A percentile compares a stretch with the other conserved stretches of the same genome.
Conservation (phyloP, 2,113 vertebrate genomes). For the Regulus satrapa region DNA sequence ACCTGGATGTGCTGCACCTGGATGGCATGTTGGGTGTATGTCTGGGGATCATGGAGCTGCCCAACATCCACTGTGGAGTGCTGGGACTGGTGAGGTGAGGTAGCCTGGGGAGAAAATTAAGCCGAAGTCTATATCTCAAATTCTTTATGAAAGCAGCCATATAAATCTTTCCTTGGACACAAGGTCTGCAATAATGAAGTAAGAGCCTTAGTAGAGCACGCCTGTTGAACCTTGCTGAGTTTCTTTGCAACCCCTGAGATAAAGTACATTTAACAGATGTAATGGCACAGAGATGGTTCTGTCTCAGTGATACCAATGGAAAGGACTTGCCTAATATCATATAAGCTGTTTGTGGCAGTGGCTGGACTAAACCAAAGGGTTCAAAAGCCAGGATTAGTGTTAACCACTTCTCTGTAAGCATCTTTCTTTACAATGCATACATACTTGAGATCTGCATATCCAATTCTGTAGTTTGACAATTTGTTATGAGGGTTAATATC, state of each 20-base stretch:
- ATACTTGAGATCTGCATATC: not conserved
- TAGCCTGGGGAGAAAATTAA: slow-evolving; percentile 72
- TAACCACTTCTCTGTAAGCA: not conserved
- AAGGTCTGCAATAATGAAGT: not conserved
- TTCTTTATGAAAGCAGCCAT: not conserved
- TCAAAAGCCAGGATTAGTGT: not conserved
- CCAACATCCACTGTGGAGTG: slow-evolving; percentile 92
- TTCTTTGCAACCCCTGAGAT: not conserved
- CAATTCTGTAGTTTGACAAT: not conserved
- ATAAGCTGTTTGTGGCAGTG: not conserved
- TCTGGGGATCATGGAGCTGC: slow-evolving; percentile 91
- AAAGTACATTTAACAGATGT: not conserved
- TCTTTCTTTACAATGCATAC: not conserved
- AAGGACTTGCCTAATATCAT: not conserved
- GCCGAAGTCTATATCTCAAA: not conserved
- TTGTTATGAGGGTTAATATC: too few relatives aligned
- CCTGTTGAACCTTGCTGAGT: not conserved
- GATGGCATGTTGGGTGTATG: slow-evolving; percentile 93
- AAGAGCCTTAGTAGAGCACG: not conserved
- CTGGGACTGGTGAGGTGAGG: slow-evolving; percentile 90
- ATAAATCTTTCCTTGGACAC: not conserved
- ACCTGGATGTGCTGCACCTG: slow-evolving; percentile 98
- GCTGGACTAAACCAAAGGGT: not conserved
- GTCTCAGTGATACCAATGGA: not conserved
- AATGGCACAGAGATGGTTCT: not conserved